Evolutionary conservation across 2,797 vertebrate genomes (phyloP).

Genomic region (Cossypha niveicapilla): DNA sequence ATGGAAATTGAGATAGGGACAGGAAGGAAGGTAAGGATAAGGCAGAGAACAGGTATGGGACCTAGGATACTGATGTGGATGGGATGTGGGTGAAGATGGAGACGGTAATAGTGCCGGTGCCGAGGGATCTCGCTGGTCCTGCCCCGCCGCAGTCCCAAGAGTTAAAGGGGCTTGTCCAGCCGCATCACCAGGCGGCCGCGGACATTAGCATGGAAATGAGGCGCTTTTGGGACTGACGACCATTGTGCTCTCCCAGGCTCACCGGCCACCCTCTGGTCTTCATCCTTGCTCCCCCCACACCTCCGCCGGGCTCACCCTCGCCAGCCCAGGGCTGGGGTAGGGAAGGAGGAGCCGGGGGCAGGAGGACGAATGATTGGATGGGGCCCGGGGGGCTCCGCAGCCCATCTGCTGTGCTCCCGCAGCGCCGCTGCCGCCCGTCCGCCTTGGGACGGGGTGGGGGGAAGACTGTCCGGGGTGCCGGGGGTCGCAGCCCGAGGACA

Average conservation of each 20-base stretch:
- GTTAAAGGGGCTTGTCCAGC: slow-evolving; percentile 55
- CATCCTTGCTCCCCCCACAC: not conserved
- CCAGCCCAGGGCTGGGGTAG: not conserved
- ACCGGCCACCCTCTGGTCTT: not conserved
- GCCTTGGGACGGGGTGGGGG: not conserved
- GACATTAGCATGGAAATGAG: slow-evolving; percentile 66
- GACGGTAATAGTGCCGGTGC: not conserved
- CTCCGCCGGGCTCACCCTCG: not conserved
- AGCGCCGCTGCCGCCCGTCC: not conserved
- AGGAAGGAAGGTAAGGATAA: not conserved
- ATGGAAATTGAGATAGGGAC: not conserved
- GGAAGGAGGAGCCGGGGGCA: not conserved
- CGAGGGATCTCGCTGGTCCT: not conserved
- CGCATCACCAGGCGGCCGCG: not conserved
- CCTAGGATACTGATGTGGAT: not conserved
- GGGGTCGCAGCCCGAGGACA: not conserved
- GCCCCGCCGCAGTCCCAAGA: not conserved
- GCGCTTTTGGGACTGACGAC: slow-evolving; percentile 49
- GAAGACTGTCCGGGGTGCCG: not conserved
- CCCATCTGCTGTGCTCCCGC: slow-evolving; percentile 58
- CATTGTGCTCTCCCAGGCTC: slow-evolving; percentile 4
- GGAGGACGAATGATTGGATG: not conserved
- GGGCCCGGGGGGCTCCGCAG: not conserved
- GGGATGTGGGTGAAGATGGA: not conserved
- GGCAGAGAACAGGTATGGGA: not conserved